Base-by-base conservation (phyloP, 2,113 vertebrate species). In the Strix aluco region DNA sequence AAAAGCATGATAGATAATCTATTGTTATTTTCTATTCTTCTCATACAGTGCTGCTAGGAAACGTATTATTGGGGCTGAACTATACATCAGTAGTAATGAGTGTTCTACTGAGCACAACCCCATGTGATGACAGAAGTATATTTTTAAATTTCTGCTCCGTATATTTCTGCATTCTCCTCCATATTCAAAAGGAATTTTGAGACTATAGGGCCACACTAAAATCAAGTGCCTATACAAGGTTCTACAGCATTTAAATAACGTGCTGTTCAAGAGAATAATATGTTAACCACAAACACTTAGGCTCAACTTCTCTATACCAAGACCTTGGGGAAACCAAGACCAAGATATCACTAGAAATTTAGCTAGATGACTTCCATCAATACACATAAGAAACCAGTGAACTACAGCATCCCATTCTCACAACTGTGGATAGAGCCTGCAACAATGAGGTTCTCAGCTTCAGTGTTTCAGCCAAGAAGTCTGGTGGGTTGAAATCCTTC, bases 281-380 rank as follows among this genome's bases (percentile, higher is more conserved):
- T 0, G 0, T 32, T 57, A 26, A 38, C 34, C 29, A 30, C 23
- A 65, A n/a, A 4, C 13, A 40, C 0, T 0, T 4, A 49, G 27
- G 14, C 23, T 81, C 34, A 20, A 52, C 16, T 78, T 34, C 51
- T 51, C 27, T 42, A 3, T 32, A 58, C 6, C 44, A 46, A 46
- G 44, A 18, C 44, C 44, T 46, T 9, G 42, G 8, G 54, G 2
- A 54, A 94, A 61, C 3, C 8, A 23, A 79, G 26, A 19, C 20
- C 20, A 57, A 77, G 30, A 26, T 29, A 52, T 5, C 44, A n/a
- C 5, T 9, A n/a, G 29, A 61, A 80, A 69, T 38, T 34, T 5
- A 70, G 4, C 21, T 57, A 34, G 32, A 20, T 74, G 25, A 10
- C 42, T 69, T 77, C 71, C 38, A 55, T 8, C 21, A 75, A 2